Evolutionary conservation across 2,797 vertebrate species (phyloP), one percentile per base, ranked within the genome.

Genomic region (Brachyrhaphis roseni): DNA sequence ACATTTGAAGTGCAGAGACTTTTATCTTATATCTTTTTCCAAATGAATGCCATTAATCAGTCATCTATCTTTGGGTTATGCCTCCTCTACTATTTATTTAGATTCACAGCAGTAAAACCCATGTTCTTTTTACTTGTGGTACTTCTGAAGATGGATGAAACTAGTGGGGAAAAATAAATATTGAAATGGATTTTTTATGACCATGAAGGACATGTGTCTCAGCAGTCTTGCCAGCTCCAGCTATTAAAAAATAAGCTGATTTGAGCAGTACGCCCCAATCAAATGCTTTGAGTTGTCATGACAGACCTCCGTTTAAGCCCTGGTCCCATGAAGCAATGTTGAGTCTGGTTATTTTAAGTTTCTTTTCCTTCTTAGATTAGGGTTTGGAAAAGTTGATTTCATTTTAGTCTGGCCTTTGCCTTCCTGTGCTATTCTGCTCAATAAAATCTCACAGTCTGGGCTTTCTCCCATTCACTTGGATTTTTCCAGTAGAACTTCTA

Each of bases 181-280:
- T 46, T 68, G 64, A 84, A 79, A 75, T 75, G 62, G 75, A 73
- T 73, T 77, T 86, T 73, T 84, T 53, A 59, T 53, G 78, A 64
- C 55, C 75, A 68, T 89, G 81, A 90, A 87, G 85, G 84, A 89
- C 88, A 84, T 76, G 82, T 74, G 87, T 90, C 83, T 87, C 77
- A 51, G 74, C 34, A 75, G 62, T 79, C 83, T 78, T 84, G 80
- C 77, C 71, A 70, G 87, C 75, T 76, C 62, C 57, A 76, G 75
- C 15, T 34, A 31, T 49, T 59, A 68, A 83, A 66, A 88, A 78
- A 87, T 79, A 81, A 90, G 88, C 82, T 80, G 85, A 84, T 91
- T 83, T 90, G 51, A 66, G 73, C 72, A 31, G 64, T 88, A 91
- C 87, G 76, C 88, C 84, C 85, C 80, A 89, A 81, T 84, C 76